Base-by-base conservation (phyloP, 1,140 invertebrate genomes). In the Magallana angulata region DNA sequence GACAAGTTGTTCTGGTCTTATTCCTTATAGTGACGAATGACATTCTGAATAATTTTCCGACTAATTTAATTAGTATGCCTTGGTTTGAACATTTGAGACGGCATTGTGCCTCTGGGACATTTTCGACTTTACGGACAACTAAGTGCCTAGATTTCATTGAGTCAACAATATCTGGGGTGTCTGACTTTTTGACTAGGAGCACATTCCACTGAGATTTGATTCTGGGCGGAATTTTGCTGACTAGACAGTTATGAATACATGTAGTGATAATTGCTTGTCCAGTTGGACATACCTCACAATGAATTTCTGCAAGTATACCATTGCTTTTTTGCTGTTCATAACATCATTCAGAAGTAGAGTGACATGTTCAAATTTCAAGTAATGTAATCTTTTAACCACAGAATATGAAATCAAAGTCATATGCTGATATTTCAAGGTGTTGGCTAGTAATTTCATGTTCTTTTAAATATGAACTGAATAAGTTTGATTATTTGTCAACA, bases 31-130 rank as follows among this genome's bases (percentile, higher is more conserved):
- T 76, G 68, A 76, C 68, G 24, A 76, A 36, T 76, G 68, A 76
- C 24, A 64, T 76, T 30, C 18, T 76, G 24, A 48, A 76, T 76
- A 71, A 76, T 76, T 76, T 30, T 76, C 11, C 2, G 68, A 76
- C 68, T 76, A 76, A 76, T 76, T 76, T 76, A 76, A 48, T 76
- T 76, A 24, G 18, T 76, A 76, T 76, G 68, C 68, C 68, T 76
- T 76, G 24, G 68, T 76, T 76, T 76, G 68, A 76, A 30, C 24
- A 76, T 11, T 48, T 24, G 24, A 12, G 68, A 76, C 68, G 24
- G 36, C 68, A 76, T 76, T 30, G 14, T 18, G 60, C 60, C 60
- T 64, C 8, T 64, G 18, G 60, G 60, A 64, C 60, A 64, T 64
- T 16, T 36, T 18, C 36, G 68, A 76, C 68, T 30, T 76, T 76